Percentiles rank a stretch among this genome's conserved stretches.
Conservation (phyloP, 2,113 vertebrate genomes). For the Chrysemys picta region DNA sequence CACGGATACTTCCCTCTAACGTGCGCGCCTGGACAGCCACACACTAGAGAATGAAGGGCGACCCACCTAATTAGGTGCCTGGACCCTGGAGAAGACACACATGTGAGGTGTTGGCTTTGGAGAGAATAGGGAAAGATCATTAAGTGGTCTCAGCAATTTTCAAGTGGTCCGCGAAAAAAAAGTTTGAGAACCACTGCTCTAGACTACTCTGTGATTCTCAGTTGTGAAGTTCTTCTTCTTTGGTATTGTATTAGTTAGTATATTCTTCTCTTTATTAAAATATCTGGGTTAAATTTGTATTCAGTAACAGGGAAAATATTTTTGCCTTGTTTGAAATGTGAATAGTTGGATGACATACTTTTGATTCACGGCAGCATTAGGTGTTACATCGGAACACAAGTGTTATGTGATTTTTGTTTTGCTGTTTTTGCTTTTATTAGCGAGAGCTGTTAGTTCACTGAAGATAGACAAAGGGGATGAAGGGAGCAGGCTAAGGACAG, state of each 20-base stretch:
- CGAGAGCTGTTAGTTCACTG: neutral
- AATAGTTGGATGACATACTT: accelerated
- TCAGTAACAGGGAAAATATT: neutral
- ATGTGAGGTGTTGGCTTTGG: no score
- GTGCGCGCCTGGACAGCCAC: no score
- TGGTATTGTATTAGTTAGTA: neutral
- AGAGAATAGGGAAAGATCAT: no score
- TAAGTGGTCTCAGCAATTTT: no score
- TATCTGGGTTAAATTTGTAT: neutral
- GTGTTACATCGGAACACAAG: neutral
- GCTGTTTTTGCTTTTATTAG: neutral
- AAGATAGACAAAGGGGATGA: neutral
- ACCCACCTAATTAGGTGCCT: no score
- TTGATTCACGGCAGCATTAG: accelerated
- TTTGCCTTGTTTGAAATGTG: accelerated
- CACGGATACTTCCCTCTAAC: no score
- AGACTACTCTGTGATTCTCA: neutral
- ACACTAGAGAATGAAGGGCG: no score
- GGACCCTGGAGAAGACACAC: no score
- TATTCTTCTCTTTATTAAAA: neutral
- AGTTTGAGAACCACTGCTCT: no score
- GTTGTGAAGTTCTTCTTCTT: neutral
- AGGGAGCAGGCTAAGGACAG: neutral
- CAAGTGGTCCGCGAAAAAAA: no score
- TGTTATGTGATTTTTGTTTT: neutral